Base-by-base conservation (phyloP, 2,113 vertebrate genomes). In the Mionectes macconnelli region DNA sequence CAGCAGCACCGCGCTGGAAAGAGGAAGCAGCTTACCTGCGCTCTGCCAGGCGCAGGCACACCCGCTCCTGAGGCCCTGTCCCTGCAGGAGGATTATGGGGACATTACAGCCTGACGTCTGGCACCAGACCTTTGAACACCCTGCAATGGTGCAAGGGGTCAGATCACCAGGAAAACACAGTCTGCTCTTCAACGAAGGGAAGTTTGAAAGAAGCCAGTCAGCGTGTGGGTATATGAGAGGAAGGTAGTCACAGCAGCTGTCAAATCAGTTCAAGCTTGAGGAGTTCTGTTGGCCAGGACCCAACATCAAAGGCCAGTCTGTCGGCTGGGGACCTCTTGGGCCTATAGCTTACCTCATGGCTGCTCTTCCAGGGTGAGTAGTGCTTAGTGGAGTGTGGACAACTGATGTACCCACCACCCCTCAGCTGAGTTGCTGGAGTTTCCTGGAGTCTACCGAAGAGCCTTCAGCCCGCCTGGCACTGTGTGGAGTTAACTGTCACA, bases 401-500 rank as follows among this genome's bases (percentile, higher is more conserved):
- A 28, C 30, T 35, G 14, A 4, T 5, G 12, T 40, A 50, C 8
- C 15, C 4, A 4, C 19, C 11, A 20, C 4, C 6, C 63, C 86
- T 57, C 31, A 30, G 25, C 15, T 60, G 16, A 2, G 5, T n/a
- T 76, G 40, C 31, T 60, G 53, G 5, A 1, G 18, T 52, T 75
- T 62, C 30, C 28, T 70, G 35, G 17, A 66, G 22, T 20, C 63
- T 53, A 25, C 28, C 39, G 24, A 60, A 12, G 31, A 5, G 2
- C 20, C 52, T 59, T 63, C 50, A 19, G 30, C 23, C 24, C 11
- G 30, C 12, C 31, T 10, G 7, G 9, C 0, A 2, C 6, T 4
- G 8, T 45, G 17, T 45, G 24, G 6, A 3, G 1, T 35, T 30
- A 9, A 6, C 16, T n/a, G 37, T 35, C 22, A 8, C 0, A 0